Base-by-base conservation (phyloP, 2,797 vertebrate species). In the Helarctos malayanus region DNA sequence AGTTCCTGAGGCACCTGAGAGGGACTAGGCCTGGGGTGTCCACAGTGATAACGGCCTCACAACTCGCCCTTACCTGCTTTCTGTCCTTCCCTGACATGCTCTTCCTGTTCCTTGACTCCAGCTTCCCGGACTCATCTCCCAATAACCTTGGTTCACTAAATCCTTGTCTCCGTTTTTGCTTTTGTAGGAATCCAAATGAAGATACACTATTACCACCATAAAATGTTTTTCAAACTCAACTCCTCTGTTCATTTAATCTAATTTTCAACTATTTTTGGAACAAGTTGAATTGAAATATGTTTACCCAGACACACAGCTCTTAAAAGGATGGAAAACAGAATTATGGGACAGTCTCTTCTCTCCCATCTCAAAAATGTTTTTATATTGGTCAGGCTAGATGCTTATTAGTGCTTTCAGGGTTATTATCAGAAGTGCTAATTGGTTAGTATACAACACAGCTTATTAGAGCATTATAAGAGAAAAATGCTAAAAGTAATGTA, bases 391-490 rank as follows among this genome's bases (percentile, higher is more conserved):
- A 92, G 69, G 25, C 56, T 85, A 69, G n/a, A 84, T 89, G 61
- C 35, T 95, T 61, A 84, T 23, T 85, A 32, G 84, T 97, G 15
- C 78, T 95, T 96, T 96, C 45, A 45, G 73, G 56, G 78, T 92
- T 96, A 94, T 91, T 97, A 92, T 76, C 63, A 93, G 49, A 96
- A 75, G 79, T 95, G 76, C 54, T 97, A 97, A 98, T 95, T 96
- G 97, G 96, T 97, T 97, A 96, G 92, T 85, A 96, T 56, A 94
- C 89, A 88, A 54, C 45, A 65, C 19, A 56, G 57, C 23, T 94
- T 89, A 95, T 95, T 97, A 78, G 52, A 63, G 45, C 89, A 94
- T 96, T 90, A 16, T 45, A 85, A 56, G 76, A 47, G 18, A 81
- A 89, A 95, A 84, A 96, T 80, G 85, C 73, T 96, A 82, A 92